Percentiles rank a stretch among this genome's conserved stretches.
Evolutionary conservation across 1,140 invertebrate species (phyloP).

Genomic region (Epicauta chinensis): DNA sequence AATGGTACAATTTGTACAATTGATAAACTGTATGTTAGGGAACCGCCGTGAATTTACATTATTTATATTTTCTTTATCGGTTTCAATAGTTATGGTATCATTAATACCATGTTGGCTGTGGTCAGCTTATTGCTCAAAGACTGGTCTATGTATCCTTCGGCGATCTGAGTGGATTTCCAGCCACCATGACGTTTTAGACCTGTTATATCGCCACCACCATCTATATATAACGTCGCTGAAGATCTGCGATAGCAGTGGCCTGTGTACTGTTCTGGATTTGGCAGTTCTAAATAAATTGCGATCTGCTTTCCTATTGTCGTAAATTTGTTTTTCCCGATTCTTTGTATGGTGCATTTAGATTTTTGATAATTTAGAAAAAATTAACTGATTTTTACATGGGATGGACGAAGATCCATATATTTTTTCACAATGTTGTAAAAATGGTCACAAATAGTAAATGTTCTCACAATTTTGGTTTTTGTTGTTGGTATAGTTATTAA

Average conservation of each 20-base stretch:
- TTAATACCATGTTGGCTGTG: too few relatives aligned
- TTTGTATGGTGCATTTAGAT: slow-evolving; percentile 8
- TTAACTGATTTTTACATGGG: too few relatives aligned
- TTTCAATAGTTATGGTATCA: too few relatives aligned
- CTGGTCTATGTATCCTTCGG: too few relatives aligned
- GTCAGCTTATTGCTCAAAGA: too few relatives aligned
- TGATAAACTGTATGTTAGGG: too few relatives aligned
- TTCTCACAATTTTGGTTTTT: slow-evolving; percentile 11
- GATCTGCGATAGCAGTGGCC: slow-evolving; percentile 7
- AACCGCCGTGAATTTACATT: too few relatives aligned
- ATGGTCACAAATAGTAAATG: slow-evolving; percentile 7
- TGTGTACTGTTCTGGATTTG: slow-evolving; percentile 3
- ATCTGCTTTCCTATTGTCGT: slow-evolving; percentile 6
- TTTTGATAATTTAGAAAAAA: too few relatives aligned
- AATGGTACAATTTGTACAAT: too few relatives aligned
- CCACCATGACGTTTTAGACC: too few relatives aligned
- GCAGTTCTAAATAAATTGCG: slow-evolving; percentile 6
- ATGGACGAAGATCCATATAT: slow-evolving; percentile 10
- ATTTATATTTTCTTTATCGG: too few relatives aligned
- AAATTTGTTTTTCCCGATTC: slow-evolving; percentile 20
- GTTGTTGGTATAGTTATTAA: slow-evolving; percentile 13
- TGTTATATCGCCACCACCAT: slow-evolving; percentile 1
- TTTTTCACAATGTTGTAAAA: background rate
- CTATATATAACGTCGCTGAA: background rate
- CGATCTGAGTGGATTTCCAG: too few relatives aligned